Percentiles rank a stretch among this genome's conserved stretches.
These are phyloP conservation scores for Coelogynopora nodosa DNA, from an alignment of 2,888 invertebrate species.

Conservation along the genomic window DNA sequence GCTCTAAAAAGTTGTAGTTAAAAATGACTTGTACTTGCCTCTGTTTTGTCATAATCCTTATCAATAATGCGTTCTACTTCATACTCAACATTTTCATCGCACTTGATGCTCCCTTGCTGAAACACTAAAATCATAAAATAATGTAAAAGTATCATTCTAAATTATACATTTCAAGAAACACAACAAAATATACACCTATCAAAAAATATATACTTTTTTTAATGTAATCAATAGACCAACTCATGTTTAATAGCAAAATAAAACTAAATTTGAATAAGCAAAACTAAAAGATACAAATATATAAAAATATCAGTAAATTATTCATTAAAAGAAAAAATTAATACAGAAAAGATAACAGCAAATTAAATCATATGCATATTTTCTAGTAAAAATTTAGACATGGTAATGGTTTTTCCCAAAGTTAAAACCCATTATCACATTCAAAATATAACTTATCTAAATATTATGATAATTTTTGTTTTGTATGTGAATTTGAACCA, in stretches of 20 bases:
- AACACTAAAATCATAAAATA: constrained; percentile 38
- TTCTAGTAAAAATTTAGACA: too few relatives aligned
- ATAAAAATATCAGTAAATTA: neutral
- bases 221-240: too few relatives aligned
- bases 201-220: neutral
- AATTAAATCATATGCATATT: too few relatives aligned
- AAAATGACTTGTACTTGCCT: too few relatives aligned
- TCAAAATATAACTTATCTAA: too few relatives aligned
- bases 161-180: neutral
- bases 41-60: constrained; percentile 44
- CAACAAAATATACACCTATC: neutral
- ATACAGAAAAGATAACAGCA: neutral
- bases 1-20: too few relatives aligned
- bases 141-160: neutral
- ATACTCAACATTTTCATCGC: constrained; percentile 41
- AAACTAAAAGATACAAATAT: neutral
- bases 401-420: too few relatives aligned
- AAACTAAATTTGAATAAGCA: neutral
- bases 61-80: constrained; percentile 43
- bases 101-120: neutral
- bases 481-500: too few relatives aligned
- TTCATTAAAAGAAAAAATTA: neutral
- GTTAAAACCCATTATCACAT: too few relatives aligned
- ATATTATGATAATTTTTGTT: too few relatives aligned
- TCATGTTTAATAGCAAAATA: neutral